phyloP scores from a whole-genome alignment of 2,797 vertebrate genomes.

The Sebastolobus altivelis region DNA sequence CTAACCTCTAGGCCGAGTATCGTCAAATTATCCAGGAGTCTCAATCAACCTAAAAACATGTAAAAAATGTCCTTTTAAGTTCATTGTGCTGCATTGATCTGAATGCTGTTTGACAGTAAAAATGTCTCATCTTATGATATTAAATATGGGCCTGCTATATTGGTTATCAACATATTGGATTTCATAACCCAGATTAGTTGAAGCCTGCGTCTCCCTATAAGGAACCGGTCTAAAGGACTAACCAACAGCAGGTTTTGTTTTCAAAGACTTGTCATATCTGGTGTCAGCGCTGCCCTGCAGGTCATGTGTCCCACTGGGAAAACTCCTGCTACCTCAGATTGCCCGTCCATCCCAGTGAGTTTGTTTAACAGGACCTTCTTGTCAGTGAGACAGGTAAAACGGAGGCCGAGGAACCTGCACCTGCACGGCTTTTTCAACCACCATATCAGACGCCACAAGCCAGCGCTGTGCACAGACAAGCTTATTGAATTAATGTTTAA shows the following conservation, averaged over 20 bases:
- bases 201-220: not conserved
- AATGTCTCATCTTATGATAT: not conserved
- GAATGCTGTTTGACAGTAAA: not conserved
- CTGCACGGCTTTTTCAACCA: slow-evolving; percentile 52
- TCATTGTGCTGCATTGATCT: not conserved
- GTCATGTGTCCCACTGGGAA: not conserved
- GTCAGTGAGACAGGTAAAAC: slow-evolving; percentile 25
- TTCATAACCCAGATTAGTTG: not conserved
- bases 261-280: not conserved
- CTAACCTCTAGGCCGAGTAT: not conserved
- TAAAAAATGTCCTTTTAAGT: not conserved
- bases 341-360: slow-evolving; percentile 3
- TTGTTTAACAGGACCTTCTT: slow-evolving; percentile 25
- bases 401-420: slow-evolving; percentile 45
- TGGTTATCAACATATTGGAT: not conserved
- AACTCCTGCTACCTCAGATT: slow-evolving; percentile 14
- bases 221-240: not conserved
- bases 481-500: slow-evolving; percentile 80
- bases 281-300: not conserved
- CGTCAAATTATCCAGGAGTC: not conserved
- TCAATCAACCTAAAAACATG: not conserved
- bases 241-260: not conserved
- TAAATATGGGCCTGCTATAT: not conserved
- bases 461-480: slow-evolving; percentile 65
- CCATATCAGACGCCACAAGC: slow-evolving; percentile 52